These are phyloP conservation scores for Nymphalis c-album DNA, from an alignment of 2,888 invertebrate species.

Conservation along the genomic window DNA sequence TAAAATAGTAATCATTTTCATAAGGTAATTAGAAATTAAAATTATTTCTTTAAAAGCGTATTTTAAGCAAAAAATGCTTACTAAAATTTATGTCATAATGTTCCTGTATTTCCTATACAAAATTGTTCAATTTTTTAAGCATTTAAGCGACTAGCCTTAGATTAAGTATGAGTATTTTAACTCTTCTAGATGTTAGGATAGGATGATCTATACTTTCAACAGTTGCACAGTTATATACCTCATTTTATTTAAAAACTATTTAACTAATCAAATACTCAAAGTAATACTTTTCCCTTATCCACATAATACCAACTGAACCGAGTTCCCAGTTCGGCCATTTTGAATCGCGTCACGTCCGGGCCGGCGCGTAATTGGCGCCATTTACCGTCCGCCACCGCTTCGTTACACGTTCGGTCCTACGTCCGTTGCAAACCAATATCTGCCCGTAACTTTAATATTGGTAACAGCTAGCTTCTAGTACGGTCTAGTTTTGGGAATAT, in stretches of 20 bases:
- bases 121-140: too few species aligned
- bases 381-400: constrained; percentile 67
- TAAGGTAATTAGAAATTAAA: background rate
- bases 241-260: too few species aligned
- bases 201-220: too few species aligned
- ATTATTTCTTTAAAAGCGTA: background rate
- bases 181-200: too few species aligned
- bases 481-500: constrained; percentile 1
- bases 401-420: constrained; percentile 49
- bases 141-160: too few species aligned
- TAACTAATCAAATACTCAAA: background rate
- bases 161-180: too few species aligned
- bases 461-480: constrained; percentile 14
- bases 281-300: constrained; percentile 46
- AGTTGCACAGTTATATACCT: too few species aligned
- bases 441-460: constrained; percentile 21
- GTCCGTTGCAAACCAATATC: constrained; percentile 49
- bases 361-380: constrained; percentile 77
- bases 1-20: background rate
- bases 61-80: too few species aligned
- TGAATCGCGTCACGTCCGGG: constrained; percentile 72
- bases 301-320: constrained; percentile 43
- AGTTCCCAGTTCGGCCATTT: constrained; percentile 53
- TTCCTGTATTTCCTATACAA: too few species aligned
- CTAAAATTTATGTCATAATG: too few species aligned